Conservation (phyloP, 2,797 vertebrate species). For the Clarias pachynema region DNA sequence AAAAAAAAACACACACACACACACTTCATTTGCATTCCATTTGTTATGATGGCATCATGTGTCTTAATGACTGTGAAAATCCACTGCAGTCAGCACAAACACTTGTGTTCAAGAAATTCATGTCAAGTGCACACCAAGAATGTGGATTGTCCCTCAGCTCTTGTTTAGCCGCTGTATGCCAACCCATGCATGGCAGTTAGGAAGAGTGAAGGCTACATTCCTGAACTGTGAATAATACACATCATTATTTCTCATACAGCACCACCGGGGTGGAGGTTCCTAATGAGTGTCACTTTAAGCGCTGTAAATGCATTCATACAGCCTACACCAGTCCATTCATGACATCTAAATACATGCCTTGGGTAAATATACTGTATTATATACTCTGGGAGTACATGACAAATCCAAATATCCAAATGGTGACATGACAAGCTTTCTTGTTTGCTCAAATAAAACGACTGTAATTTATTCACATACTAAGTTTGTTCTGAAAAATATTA, state of each 20-base stretch:
- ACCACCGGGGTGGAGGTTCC: slow-evolving; percentile 12
- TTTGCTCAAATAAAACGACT: background rate
- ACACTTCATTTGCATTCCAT: slow-evolving; percentile 14
- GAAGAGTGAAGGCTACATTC: background rate
- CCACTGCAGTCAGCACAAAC: slow-evolving; percentile 3
- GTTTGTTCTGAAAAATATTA: background rate
- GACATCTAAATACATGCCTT: slow-evolving; percentile 8
- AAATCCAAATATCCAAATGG: background rate
- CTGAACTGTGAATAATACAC: slow-evolving; percentile 23
- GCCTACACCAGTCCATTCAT: background rate
- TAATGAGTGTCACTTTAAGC: slow-evolving; percentile 1
- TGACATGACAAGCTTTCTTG: background rate
- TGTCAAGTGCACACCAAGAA: slow-evolving; percentile 13
- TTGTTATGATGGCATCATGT: background rate
- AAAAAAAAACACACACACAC: background rate
- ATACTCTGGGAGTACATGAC: background rate
- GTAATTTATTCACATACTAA: background rate
- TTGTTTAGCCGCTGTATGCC: background rate
- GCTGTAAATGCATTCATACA: slow-evolving; percentile 8
- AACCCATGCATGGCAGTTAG: background rate
- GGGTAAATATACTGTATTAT: background rate
- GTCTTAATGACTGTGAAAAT: slow-evolving; percentile 7
- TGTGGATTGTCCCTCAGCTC: slow-evolving; percentile 11
- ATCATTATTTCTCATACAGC: slow-evolving; percentile 34
- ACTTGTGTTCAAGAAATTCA: slow-evolving; percentile 6